Evolutionary conservation across 2,888 invertebrate species (phyloP).

Genomic region (Ptycholaimellus sp.): DNA sequence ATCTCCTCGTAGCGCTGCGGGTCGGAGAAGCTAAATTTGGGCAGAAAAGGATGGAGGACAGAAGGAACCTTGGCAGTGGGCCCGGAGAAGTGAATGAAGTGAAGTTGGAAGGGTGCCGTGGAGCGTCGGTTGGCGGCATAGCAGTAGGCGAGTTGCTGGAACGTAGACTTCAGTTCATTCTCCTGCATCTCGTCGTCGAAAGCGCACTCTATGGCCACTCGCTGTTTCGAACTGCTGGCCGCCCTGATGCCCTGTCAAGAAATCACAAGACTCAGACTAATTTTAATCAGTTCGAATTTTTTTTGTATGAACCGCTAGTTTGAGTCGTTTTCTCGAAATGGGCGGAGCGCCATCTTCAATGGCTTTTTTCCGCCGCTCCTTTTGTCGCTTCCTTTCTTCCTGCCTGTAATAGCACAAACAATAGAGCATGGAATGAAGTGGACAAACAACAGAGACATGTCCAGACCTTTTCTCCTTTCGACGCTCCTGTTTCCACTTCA

Average conservation of each 20-base stretch:
- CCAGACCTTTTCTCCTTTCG: too few species aligned
- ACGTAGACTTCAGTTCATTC: slow-evolving; percentile 28
- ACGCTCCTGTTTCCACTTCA: too few species aligned
- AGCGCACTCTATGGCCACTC: slow-evolving; percentile 61
- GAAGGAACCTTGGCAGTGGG: not conserved
- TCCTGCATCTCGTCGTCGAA: slow-evolving; percentile 73
- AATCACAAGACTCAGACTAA: too few species aligned
- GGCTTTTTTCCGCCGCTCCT: not conserved
- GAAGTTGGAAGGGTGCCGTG: slow-evolving; percentile 3
- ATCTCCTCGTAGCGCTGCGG: too few species aligned
- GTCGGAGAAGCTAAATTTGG: too few species aligned
- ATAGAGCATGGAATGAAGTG: too few species aligned
- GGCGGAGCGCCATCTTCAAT: not conserved
- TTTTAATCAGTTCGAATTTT: too few species aligned
- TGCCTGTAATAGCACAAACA: too few species aligned
- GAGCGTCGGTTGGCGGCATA: slow-evolving; percentile 7
- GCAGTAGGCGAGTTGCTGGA: slow-evolving; percentile 4
- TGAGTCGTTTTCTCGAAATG: too few species aligned
- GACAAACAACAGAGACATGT: too few species aligned
- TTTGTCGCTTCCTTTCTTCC: not conserved
- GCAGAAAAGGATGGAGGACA: too few species aligned
- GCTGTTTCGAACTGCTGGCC: slow-evolving; percentile 42
- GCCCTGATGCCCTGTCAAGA: slow-evolving; percentile 41
- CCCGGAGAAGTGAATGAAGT: slow-evolving; percentile 3
- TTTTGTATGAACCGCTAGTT: too few species aligned